phyloP scores from a whole-genome alignment of 2,888 invertebrate genomes.

The Drosophila anomalata region DNA sequence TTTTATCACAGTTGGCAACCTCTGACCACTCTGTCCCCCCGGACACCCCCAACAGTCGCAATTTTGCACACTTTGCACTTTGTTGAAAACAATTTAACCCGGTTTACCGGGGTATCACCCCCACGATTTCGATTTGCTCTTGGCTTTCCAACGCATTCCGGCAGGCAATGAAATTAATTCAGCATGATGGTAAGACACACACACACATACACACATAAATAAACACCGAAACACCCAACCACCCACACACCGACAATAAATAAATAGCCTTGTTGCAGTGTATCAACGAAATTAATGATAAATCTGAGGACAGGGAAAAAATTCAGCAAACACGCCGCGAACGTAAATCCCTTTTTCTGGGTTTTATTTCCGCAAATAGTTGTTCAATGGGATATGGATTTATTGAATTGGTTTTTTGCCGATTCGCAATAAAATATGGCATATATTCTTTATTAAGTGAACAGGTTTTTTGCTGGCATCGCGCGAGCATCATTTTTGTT shows the following conservation, averaged over 20 bases:
- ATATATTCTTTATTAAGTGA: too few relatives aligned
- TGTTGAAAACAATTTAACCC: slow-evolving; percentile 19
- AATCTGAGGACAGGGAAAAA: not conserved
- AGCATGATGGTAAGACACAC: not conserved
- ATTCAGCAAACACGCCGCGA: not conserved
- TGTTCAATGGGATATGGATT: not conserved
- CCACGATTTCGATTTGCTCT: slow-evolving; percentile 2
- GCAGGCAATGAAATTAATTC: slow-evolving; percentile 22
- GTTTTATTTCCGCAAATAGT: too few relatives aligned
- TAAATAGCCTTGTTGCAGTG: slow-evolving; percentile 22
- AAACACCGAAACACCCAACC: not conserved
- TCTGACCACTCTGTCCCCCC: not conserved
- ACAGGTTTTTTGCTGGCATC: too few relatives aligned
- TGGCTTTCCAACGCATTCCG: slow-evolving; percentile 2
- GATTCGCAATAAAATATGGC: not conserved
- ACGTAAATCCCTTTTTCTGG: not conserved
- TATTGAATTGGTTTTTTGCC: not conserved
- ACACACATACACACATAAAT: not conserved
- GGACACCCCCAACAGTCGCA: not conserved
- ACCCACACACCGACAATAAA: slow-evolving; percentile 5
- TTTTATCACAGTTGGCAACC: not conserved
- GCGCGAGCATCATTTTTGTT: too few relatives aligned
- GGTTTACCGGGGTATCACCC: not conserved
- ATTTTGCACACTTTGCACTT: slow-evolving; percentile 26
- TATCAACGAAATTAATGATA: slow-evolving; percentile 22